Percentiles rank a stretch among this genome's conserved stretches.
phyloP scores from a whole-genome alignment of 2,797 vertebrate genomes.

The Chelmon rostratus region DNA sequence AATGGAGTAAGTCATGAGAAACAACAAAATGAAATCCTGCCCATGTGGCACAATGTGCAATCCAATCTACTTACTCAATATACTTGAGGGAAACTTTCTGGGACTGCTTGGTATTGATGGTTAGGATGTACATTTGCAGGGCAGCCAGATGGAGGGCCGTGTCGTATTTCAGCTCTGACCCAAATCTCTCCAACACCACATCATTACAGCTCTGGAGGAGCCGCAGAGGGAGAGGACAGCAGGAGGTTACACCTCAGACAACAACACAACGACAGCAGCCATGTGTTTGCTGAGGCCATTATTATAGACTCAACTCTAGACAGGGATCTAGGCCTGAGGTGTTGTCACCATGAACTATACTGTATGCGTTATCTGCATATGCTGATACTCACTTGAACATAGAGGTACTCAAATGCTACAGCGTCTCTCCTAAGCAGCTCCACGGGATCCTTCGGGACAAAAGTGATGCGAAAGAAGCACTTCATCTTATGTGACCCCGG shows the following conservation, averaged over 20 bases:
- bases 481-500: constrained; percentile 98
- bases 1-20: constrained; percentile 1
- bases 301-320: neutral
- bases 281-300: neutral
- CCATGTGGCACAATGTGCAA: constrained; percentile 30
- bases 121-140: constrained; percentile 98
- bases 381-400: constrained; percentile 92
- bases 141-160: constrained; percentile 95
- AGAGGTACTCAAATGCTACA: constrained; percentile 98
- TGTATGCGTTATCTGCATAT: neutral
- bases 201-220: constrained; percentile 96
- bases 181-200: constrained; percentile 96
- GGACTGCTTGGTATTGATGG: constrained; percentile 96
- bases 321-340: neutral
- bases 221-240: constrained; percentile 66
- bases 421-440: constrained; percentile 96
- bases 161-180: constrained; percentile 98
- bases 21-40: constrained; percentile 32
- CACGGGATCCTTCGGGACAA: constrained; percentile 98
- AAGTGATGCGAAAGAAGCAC: constrained; percentile 98
- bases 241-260: constrained; percentile 46
- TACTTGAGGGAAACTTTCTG: constrained; percentile 99
- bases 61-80: constrained; percentile 93
- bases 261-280: constrained; percentile 11
- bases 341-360: neutral